Conservation (phyloP, 2,797 vertebrate genomes). For the Clarias platycephalus region DNA sequence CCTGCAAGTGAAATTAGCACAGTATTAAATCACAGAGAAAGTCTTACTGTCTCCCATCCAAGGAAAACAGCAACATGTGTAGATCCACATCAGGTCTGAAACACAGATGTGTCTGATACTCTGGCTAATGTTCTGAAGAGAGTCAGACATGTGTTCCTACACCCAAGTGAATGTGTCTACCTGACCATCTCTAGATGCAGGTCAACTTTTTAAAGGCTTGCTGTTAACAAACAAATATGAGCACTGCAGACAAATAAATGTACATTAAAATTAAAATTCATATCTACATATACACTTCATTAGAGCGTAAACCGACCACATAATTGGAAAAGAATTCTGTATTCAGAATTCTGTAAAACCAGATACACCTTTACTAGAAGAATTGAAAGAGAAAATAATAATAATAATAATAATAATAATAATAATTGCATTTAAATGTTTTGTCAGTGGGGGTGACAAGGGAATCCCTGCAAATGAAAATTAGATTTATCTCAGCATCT, state of each 20-base stretch:
- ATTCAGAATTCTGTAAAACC: neutral
- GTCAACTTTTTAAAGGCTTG: neutral
- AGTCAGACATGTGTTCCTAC: no score
- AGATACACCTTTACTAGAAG: no score
- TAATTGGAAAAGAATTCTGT: neutral
- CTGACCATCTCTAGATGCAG: neutral
- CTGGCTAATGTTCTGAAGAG: neutral
- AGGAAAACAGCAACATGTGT: neutral
- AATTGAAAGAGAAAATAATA: no score
- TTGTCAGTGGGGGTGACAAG: no score
- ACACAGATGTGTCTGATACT: neutral
- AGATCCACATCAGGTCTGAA: neutral
- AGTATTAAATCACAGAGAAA: neutral
- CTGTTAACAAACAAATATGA: neutral
- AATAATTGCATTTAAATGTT: no score
- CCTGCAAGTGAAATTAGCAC: neutral
- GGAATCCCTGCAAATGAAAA: no score
- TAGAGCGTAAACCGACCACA: neutral
- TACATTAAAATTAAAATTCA: neutral
- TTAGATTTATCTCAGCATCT: no score
- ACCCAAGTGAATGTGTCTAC: neutral
- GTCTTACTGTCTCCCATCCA: neutral
- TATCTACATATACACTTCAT: neutral
- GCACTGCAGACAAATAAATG: no score
- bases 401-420: no score